phyloP scores from a whole-genome alignment of 2,113 vertebrate species.

The Otus sunia region DNA sequence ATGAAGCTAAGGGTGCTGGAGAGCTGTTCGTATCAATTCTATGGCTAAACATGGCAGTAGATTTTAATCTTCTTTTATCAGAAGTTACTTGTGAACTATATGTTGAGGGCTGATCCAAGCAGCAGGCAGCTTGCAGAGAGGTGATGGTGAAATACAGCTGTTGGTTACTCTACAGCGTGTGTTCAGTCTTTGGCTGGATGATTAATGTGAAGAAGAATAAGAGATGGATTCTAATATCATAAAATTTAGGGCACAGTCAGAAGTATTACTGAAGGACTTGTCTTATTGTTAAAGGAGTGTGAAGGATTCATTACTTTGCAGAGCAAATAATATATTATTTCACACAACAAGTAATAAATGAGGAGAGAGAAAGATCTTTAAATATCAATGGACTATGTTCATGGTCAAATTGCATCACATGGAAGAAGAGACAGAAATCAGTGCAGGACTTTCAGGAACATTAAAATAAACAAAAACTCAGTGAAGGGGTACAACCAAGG shows the following conservation, averaged over 20 bases:
- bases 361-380: background rate
- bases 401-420: background rate
- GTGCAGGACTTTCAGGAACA: background rate
- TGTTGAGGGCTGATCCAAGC: background rate
- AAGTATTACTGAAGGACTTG: background rate
- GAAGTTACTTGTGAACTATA: background rate
- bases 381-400: background rate
- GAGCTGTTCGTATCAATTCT: background rate
- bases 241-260: background rate
- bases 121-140: background rate
- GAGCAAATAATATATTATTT: background rate
- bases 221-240: background rate
- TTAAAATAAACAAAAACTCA: background rate
- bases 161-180: background rate
- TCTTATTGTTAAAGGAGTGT: background rate
- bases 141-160: background rate
- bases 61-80: background rate
- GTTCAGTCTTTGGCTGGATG: accelerated
- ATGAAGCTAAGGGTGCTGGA: background rate
- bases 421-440: background rate
- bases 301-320: background rate
- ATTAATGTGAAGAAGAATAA: background rate
- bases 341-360: background rate
- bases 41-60: accelerated
- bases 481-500: background rate